Evolutionary conservation across 2,113 vertebrate genomes (phyloP).

Genomic region (Telmatochromis sp.): DNA sequence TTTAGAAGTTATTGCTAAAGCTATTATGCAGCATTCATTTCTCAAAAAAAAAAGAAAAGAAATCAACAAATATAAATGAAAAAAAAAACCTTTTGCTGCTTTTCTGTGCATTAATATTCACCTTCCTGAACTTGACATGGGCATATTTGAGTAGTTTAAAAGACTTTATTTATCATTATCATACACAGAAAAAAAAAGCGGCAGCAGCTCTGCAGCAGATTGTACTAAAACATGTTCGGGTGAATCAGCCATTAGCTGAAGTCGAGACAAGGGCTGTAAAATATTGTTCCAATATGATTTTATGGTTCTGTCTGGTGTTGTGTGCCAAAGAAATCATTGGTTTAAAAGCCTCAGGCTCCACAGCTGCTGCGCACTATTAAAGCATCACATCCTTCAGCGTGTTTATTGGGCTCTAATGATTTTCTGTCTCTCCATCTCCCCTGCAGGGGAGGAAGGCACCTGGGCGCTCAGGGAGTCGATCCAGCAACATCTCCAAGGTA

Average conservation of each 20-base stretch:
- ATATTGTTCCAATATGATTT: background rate
- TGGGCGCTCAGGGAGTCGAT: constrained; percentile 84
- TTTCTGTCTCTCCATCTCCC: constrained; percentile 18
- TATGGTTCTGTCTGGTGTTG: background rate
- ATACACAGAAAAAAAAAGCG: background rate
- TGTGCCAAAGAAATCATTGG: background rate
- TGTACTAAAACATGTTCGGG: background rate
- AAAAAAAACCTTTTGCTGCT: background rate
- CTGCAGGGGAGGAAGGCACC: constrained; percentile 85
- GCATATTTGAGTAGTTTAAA: background rate
- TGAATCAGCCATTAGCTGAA: background rate
- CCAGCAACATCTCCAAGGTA: constrained; percentile 95
- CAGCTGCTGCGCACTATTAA: background rate
- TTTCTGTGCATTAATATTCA: background rate
- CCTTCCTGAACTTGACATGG: background rate
- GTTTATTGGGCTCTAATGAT: background rate
- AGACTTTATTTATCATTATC: background rate
- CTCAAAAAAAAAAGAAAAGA: background rate
- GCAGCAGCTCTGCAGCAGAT: background rate
- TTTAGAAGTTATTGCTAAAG: background rate
- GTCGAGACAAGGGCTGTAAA: background rate
- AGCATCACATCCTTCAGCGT: background rate
- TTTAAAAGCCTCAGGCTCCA: background rate
- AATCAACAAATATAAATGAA: background rate
- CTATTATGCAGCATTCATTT: background rate